A percentile compares a stretch with the other conserved stretches of the same genome.
phyloP scores from a whole-genome alignment of 2,888 invertebrate species.

The Sarcophaga carnaria region DNA sequence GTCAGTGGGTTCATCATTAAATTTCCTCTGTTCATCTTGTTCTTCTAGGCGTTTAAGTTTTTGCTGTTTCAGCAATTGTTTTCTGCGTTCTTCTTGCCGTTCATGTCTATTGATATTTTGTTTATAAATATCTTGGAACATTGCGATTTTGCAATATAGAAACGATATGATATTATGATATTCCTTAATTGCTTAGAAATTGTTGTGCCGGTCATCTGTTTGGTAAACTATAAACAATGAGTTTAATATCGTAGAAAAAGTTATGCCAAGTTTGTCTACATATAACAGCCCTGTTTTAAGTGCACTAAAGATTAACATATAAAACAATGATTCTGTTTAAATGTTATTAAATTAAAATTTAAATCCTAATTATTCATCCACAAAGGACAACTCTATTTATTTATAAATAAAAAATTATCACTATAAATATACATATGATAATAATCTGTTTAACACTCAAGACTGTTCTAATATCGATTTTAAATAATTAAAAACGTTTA shows the following conservation, averaged over 20 bases:
- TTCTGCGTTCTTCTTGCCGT: slow-evolving; percentile 76
- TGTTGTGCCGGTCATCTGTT: not conserved
- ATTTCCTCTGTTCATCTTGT: slow-evolving; percentile 74
- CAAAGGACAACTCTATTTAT: no score
- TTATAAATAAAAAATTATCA: no score
- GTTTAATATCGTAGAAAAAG: slow-evolving; percentile 5
- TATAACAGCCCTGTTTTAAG: not conserved
- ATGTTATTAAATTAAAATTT: no score
- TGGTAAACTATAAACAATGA: not conserved
- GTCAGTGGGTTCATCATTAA: slow-evolving; percentile 23
- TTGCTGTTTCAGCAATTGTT: slow-evolving; percentile 75
- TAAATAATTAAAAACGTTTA: not conserved
- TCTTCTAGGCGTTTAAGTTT: slow-evolving; percentile 76
- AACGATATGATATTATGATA: not conserved
- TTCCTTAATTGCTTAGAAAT: not conserved
- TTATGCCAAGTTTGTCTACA: not conserved
- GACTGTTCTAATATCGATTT: not conserved
- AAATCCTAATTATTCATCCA: no score
- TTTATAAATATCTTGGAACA: slow-evolving; percentile 66
- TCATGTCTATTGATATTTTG: slow-evolving; percentile 45
- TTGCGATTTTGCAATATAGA: slow-evolving; percentile 12
- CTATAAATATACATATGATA: no score
- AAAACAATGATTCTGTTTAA: no score
- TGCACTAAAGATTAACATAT: not conserved
- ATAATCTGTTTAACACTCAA: no score